Conservation (phyloP, 1,140 invertebrate genomes). For the Lanistes nyassanus region DNA sequence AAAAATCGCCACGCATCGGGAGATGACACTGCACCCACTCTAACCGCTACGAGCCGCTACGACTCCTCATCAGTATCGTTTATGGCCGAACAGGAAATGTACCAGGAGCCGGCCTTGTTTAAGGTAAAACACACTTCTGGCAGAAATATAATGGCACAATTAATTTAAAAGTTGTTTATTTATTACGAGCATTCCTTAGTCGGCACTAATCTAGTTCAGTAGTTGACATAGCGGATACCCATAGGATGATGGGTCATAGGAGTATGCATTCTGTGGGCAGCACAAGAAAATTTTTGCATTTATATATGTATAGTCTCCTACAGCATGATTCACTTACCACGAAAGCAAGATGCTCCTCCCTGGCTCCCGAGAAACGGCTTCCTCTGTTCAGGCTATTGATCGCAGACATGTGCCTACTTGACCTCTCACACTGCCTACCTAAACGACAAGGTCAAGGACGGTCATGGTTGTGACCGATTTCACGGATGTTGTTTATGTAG, state of each 20-base stretch:
- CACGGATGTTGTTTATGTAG: conserved; percentile 20
- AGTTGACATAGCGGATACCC: no score
- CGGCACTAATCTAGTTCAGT: no score
- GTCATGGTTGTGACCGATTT: conserved; percentile 16
- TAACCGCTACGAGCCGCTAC: conserved; percentile 39
- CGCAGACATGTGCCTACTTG: conserved; percentile 13
- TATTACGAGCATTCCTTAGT: no score
- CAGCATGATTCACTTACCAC: no score
- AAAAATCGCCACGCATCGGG: conserved; percentile 56
- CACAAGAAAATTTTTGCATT: no score
- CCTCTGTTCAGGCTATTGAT: conserved; percentile 12
- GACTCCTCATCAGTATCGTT: conserved; percentile 11
- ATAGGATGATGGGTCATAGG: no score
- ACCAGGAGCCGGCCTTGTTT: neutral
- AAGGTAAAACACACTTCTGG: neutral
- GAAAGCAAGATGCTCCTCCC: no score
- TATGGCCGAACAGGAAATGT: conserved; percentile 8
- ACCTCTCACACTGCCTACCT: conserved; percentile 9
- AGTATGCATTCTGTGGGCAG: no score
- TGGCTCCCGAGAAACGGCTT: neutral
- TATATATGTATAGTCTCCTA: no score
- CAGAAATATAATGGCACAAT: no score
- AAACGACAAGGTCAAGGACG: conserved; percentile 19
- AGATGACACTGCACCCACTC: conserved; percentile 54
- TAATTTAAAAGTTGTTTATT: no score